phyloP scores from a whole-genome alignment of 2,888 invertebrate genomes.

The Slavum lentiscoides region DNA sequence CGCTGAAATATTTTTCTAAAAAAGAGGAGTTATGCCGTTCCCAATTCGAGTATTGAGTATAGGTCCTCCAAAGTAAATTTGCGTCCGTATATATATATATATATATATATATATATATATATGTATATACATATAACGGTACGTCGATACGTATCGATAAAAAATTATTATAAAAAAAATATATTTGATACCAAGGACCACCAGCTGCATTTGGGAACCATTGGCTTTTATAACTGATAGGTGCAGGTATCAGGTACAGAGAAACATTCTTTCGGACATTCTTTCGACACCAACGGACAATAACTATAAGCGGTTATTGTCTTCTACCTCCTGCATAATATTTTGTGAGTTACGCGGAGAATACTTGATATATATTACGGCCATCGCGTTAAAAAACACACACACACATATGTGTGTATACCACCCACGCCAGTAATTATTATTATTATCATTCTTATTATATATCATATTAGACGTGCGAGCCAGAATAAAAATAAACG shows the following conservation, averaged over 20 bases:
- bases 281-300: neutral
- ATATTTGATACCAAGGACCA: no score
- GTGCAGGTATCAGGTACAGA: neutral
- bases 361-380: no score
- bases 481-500: slow-evolving; percentile 43
- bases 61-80: slow-evolving; percentile 3
- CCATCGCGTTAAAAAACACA: neutral
- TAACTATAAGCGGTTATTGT: no score
- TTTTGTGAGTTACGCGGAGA: no score
- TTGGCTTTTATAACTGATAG: neutral
- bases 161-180: no score
- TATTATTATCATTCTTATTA: slow-evolving; percentile 35
- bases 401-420: neutral
- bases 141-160: neutral
- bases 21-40: no score
- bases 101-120: no score
- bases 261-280: neutral
- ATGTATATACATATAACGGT: no score
- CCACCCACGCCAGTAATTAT: slow-evolving; percentile 34
- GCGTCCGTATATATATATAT: no score
- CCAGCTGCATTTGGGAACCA: neutral
- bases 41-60: neutral
- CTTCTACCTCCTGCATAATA: neutral
- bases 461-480: slow-evolving; percentile 2
- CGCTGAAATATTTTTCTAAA: no score